Base-by-base conservation (phyloP, 1,140 invertebrate genomes). In the Oncopeltus fasciatus region DNA sequence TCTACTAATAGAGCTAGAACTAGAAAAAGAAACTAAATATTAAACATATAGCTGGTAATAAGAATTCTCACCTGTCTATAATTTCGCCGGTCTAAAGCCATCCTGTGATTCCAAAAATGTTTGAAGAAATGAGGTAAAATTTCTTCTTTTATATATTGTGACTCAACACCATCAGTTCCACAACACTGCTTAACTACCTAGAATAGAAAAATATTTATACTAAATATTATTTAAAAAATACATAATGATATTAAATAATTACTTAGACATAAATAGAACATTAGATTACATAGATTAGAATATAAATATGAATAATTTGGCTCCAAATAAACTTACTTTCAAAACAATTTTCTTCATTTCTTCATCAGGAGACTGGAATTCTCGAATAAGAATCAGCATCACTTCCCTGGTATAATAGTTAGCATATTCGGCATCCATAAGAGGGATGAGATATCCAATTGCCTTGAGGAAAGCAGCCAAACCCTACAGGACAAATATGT, bases 281-380 rank as follows among this genome's bases (percentile, higher is more conserved):
- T n/a, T n/a, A n/a, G n/a, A n/a, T n/a, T 28, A 24, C 8, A 16
- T 57, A 27, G 21, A 9, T 24, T 18, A 49, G 8, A 49, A 49
- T 49, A n/a, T 8, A 57, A 57, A 57, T 31, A 5, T 26, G 26
- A 57, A 12, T 9, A 57, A n/a, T 28, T 21, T 57, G 28, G 27
- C 16, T 11, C 16, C 14, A 14, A 43, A 59, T 33, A 26, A 57
- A 68, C 69, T 70, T 72, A 88, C 90, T 79, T 99, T 99, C 43
- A 99, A 79, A 1, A 99, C 97, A 77, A 99, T 99, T 73, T 99
- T 99, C 73, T 99, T 99, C 97, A 99, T 99, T 82, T 99, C 97
- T 76, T 99, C 97, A 76, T 99, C 97, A 2, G 97, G 96, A 51
- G 95, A 98, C 74, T 97, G 94, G 74, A 99, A 99, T 77, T 99